These are phyloP conservation scores for Clarias fuscus DNA, from an alignment of 2,797 vertebrate species.

Conservation along the genomic window DNA sequence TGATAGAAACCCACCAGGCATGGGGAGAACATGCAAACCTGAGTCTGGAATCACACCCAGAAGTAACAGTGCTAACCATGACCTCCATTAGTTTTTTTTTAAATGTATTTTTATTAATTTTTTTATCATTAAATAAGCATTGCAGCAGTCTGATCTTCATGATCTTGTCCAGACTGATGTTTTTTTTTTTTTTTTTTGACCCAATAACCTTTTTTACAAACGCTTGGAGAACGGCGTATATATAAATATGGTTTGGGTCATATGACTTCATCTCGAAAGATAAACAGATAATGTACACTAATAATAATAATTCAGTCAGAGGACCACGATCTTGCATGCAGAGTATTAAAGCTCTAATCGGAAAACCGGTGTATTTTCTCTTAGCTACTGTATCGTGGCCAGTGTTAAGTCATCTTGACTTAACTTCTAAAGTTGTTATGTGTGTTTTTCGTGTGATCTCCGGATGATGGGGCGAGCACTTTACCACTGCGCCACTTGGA, in stretches of 20 bases:
- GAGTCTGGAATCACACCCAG: too few relatives aligned
- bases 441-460: too few relatives aligned
- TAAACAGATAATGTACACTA: background rate
- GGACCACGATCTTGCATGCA: background rate
- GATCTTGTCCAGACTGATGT: background rate
- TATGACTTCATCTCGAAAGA: background rate
- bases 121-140: background rate
- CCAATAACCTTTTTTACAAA: background rate
- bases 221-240: background rate
- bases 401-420: too few relatives aligned
- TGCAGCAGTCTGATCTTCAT: background rate
- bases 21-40: too few relatives aligned
- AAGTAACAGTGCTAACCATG: too few relatives aligned
- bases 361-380: too few relatives aligned
- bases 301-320: background rate
- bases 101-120: background rate
- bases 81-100: background rate
- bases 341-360: too few relatives aligned
- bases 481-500: too few relatives aligned
- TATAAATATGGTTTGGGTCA: background rate
- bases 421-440: background rate
- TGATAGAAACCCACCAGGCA: too few relatives aligned
- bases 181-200: background rate
- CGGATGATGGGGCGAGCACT: too few relatives aligned
- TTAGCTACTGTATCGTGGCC: too few relatives aligned